Base-by-base conservation (phyloP, 2,888 invertebrate species). In the Lasioglossum zephyrum region DNA sequence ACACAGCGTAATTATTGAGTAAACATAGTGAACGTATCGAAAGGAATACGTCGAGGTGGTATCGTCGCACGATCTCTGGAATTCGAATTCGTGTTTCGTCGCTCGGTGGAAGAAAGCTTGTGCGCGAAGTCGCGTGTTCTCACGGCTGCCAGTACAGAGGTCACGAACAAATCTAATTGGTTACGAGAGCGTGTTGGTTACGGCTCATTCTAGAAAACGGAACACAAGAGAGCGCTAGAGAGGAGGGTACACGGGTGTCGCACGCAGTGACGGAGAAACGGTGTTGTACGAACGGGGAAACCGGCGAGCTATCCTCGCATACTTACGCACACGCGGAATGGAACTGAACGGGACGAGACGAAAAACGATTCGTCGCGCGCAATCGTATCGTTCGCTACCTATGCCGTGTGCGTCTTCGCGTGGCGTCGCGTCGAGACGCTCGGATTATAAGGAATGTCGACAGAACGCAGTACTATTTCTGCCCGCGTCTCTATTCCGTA, bases 121-220 rank as follows among this genome's bases (percentile, higher is more conserved):
- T 18, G 73, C 76, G 31, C 72, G 77, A 9, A 63, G 82, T 74
- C 83, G 80, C 73, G 66, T 63, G 87, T 88, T 87, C 88, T 79
- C 88, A 81, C 83, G 87, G 72, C 57, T 73, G 85, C 77, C 79
- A 73, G 85, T 36, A 72, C 53, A 79, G 80, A 81, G 82, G 85
- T 85, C 81, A 83, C 87, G 82, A 81, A 70, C 79, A 79, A 80
- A 82, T 85, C 77, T 81, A 88, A 88, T 88, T 88, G 88, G 78
- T 60, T 41, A 13, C 16, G 77, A 79, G 85, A 79, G 81, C 79
- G 81, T 76, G 85, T 79, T 75, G 80, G 82, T 85, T 73, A 18
- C 80, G 80, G 72, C 76, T 87, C 81, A 70, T 88, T 87, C 87
- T 77, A 77, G 87, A 87, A 87, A 84, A 84, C 76, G 39, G 72